A percentile compares a stretch with the other conserved stretches of the same genome.
These are phyloP conservation scores for Amia ocellicauda DNA, from an alignment of 2,113 vertebrate species.

Conservation along the genomic window DNA sequence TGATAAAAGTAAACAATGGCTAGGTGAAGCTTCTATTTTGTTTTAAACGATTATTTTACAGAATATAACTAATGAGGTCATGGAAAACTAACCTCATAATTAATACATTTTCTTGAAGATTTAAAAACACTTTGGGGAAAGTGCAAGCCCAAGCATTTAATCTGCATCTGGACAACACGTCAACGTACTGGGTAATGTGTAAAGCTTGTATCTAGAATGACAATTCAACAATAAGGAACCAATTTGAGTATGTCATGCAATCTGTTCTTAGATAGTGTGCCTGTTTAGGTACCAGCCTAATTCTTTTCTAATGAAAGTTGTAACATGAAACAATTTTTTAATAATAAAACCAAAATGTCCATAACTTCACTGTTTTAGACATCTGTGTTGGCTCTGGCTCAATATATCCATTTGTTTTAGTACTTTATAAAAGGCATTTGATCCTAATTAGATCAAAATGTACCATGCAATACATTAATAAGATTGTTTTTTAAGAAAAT, in stretches of 20 bases:
- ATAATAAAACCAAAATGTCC: background rate
- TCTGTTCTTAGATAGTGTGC: background rate
- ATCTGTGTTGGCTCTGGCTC: conserved; percentile 37
- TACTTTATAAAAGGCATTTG: conserved; percentile 42
- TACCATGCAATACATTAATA: conserved; percentile 49
- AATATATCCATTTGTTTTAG: conserved; percentile 46
- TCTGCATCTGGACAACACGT: too few species aligned
- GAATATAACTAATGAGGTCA: too few species aligned
- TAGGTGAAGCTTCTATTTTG: too few species aligned
- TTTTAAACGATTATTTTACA: too few species aligned
- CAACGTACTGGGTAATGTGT: too few species aligned
- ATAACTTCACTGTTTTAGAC: conserved; percentile 28
- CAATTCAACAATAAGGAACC: background rate
- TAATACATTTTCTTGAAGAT: too few species aligned
- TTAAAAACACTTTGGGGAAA: too few species aligned
- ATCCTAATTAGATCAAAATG: conserved; percentile 63
- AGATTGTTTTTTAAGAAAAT: conserved; percentile 26
- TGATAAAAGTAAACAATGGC: too few species aligned
- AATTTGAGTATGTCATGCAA: background rate
- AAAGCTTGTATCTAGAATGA: background rate
- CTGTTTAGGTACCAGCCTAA: background rate
- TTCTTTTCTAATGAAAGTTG: too few species aligned
- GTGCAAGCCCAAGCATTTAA: too few species aligned
- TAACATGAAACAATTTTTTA: too few species aligned
- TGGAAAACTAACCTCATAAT: too few species aligned